A percentile compares a stretch with the other conserved stretches of the same genome.
Conservation (phyloP, 2,888 invertebrate genomes). For the Lasioglossum leucozonium region DNA sequence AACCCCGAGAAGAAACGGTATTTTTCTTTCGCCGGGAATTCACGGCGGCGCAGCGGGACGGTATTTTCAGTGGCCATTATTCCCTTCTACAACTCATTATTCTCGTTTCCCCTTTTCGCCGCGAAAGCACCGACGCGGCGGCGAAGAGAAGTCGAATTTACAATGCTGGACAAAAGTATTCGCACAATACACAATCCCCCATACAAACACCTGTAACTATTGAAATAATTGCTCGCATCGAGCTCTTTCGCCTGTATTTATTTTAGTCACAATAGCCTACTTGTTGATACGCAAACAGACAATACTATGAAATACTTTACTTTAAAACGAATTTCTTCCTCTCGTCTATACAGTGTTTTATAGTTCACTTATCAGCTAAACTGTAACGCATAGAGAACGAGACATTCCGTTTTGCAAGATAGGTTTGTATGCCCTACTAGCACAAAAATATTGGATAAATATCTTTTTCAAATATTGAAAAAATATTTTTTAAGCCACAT, state of each 20-base stretch:
- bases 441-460: too few species aligned
- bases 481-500: too few species aligned
- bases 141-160: constrained; percentile 23
- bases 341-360: too few species aligned
- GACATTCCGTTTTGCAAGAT: not conserved
- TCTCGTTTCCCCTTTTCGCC: constrained; percentile 1
- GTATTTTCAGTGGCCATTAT: constrained; percentile 40
- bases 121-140: not conserved
- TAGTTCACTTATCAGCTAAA: too few species aligned
- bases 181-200: not conserved
- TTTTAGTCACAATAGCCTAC: not conserved
- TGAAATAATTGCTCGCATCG: not conserved
- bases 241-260: too few species aligned
- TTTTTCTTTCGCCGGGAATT: constrained; percentile 37
- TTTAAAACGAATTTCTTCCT: too few species aligned
- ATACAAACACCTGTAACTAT: not conserved
- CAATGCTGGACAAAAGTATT: not conserved
- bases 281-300: not conserved
- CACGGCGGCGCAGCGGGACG: constrained; percentile 14
- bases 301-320: not conserved
- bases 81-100: constrained; percentile 29
- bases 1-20: constrained; percentile 9
- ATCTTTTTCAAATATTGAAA: too few species aligned
- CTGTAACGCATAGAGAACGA: too few species aligned
- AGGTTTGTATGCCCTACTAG: not conserved